A percentile compares a stretch with the other conserved stretches of the same genome.
These are phyloP conservation scores for Xestia rhomboidea DNA, from an alignment of 2,888 invertebrate species.

Conservation along the genomic window DNA sequence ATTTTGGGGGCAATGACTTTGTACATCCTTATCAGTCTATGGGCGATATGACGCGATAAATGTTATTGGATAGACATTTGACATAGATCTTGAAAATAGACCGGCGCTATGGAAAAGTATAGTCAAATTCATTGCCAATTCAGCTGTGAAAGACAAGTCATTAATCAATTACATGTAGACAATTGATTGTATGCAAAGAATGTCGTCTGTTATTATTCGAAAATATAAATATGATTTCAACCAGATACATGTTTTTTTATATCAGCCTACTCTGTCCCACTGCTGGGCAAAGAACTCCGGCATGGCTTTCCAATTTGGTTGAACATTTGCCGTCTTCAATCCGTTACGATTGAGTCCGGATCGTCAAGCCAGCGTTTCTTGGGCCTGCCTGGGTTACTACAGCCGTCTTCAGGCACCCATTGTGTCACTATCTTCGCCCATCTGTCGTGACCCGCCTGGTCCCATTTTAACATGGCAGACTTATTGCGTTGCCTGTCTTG, in stretches of 20 bases:
- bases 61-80: neutral
- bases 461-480: too few relatives aligned
- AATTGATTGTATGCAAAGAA: neutral
- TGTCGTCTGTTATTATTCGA: neutral
- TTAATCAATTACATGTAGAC: neutral
- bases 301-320: neutral
- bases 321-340: neutral
- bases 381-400: too few relatives aligned
- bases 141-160: neutral
- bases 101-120: neutral
- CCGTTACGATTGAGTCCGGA: neutral
- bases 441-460: too few relatives aligned
- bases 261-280: neutral
- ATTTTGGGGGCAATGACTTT: slow-evolving; percentile 29
- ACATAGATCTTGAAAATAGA: slow-evolving; percentile 15
- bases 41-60: neutral
- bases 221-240: neutral
- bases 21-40: slow-evolving; percentile 3
- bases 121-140: neutral
- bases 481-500: too few relatives aligned
- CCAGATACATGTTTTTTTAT: neutral
- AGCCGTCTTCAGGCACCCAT: too few relatives aligned
- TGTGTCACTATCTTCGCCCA: too few relatives aligned
- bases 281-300: neutral
- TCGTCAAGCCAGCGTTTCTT: neutral